These are phyloP conservation scores for Orthosia cruda DNA, from an alignment of 2,888 invertebrate species.

Conservation along the genomic window DNA sequence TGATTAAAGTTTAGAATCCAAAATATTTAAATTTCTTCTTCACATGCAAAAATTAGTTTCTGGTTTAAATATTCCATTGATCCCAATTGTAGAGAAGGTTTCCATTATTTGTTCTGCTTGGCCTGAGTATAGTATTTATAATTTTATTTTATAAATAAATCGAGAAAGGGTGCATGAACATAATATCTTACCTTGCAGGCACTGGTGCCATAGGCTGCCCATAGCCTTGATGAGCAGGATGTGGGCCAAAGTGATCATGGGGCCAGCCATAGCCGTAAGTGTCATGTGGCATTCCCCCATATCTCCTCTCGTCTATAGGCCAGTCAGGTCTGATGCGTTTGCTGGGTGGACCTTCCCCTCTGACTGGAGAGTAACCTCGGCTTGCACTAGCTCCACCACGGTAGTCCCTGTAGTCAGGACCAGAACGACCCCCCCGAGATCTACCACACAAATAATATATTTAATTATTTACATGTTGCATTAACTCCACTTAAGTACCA, in stretches of 20 bases:
- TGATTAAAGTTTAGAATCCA: slow-evolving; percentile 5
- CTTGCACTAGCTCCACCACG: slow-evolving; percentile 93
- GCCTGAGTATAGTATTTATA: no score
- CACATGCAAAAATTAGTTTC: no score
- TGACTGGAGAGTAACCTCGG: slow-evolving; percentile 94
- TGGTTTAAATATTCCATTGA: no score
- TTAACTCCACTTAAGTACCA: background rate
- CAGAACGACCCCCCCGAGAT: slow-evolving; percentile 93
- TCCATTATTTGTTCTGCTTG: no score
- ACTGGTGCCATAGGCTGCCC: slow-evolving; percentile 91
- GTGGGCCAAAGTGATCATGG: slow-evolving; percentile 91
- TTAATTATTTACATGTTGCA: background rate
- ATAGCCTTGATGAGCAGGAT: slow-evolving; percentile 92
- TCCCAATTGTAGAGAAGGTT: no score
- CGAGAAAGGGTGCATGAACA: background rate
- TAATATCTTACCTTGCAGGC: slow-evolving; percentile 83
- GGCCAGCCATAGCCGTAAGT: slow-evolving; percentile 91
- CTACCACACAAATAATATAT: slow-evolving; percentile 70
- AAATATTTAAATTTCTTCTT: background rate
- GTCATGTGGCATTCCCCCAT: slow-evolving; percentile 90
- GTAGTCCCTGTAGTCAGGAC: slow-evolving; percentile 96
- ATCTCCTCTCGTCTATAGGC: slow-evolving; percentile 91
- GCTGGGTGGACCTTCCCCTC: slow-evolving; percentile 95
- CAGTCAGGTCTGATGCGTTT: slow-evolving; percentile 95
- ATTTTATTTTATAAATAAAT: background rate